Conservation (phyloP, 1,140 invertebrate species). For the Rhagoletis pomonella region DNA sequence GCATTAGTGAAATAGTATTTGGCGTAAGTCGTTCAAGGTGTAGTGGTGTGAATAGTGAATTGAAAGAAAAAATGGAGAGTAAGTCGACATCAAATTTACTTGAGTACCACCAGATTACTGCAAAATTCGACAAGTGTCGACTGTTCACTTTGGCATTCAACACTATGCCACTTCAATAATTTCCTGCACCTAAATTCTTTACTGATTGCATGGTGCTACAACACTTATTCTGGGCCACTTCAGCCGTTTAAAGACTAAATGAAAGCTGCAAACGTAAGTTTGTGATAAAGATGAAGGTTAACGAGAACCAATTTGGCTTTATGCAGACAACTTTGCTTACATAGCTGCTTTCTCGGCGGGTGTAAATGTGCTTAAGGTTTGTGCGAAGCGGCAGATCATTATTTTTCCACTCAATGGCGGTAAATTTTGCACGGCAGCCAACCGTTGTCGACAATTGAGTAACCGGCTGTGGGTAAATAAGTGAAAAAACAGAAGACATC, state of each 20-base stretch:
- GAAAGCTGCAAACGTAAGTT: neutral
- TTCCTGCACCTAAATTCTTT: conserved; percentile 29
- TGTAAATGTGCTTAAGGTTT: conserved; percentile 1
- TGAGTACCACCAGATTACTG: neutral
- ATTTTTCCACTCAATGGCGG: conserved; percentile 46
- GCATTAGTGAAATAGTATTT: conserved; percentile 28
- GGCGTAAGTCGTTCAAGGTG: neutral
- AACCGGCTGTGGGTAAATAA: neutral
- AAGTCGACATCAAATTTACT: neutral
- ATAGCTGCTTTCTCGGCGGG: neutral
- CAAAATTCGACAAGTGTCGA: conserved; percentile 45
- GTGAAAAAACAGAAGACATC: neutral
- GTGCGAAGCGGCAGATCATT: conserved; percentile 18
- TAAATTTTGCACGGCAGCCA: neutral
- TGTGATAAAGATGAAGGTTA: conserved; percentile 45
- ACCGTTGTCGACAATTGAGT: neutral
- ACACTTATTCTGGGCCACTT: conserved; percentile 20
- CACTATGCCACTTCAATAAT: conserved; percentile 19
- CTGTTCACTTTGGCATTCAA: conserved; percentile 21
- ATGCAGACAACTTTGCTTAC: neutral
- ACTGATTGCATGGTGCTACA: neutral
- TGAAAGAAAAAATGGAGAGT: neutral
- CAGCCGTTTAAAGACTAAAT: conserved; percentile 16
- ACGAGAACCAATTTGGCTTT: conserved; percentile 42
- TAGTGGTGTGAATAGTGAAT: neutral